Evolutionary conservation across 2,113 vertebrate species (phyloP), one percentile per base, ranked within the genome.

Genomic region (Hippocampus comes): DNA sequence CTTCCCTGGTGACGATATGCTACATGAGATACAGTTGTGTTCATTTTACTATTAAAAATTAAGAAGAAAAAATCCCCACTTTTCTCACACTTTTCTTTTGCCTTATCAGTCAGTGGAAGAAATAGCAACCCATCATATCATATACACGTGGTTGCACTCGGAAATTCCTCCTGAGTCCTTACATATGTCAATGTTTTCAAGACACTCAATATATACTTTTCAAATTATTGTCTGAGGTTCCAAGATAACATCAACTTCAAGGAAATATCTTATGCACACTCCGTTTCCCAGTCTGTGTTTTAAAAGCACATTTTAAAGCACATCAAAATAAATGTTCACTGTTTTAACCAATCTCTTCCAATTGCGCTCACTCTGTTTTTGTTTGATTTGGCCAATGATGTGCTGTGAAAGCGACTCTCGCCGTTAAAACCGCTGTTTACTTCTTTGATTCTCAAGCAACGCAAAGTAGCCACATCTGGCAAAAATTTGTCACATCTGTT

Each of bases 401-500:
- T 76, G 76, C 80, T 55, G 75, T 74, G 78, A 87, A 84, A 80
- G 74, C 55, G 65, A 79, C 76, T 85, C 84, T 82, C 76, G 82
- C 79, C 81, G 69, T 70, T 79, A 79, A 80, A 79, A 77, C 75
- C 84, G 84, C 57, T 75, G 80, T 77, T 82, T 78, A 88, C 88
- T 83, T 82, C 77, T 86, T 78, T 64, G 80, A 82, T 73, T 88
- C 82, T 77, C 61, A 55, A 80, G 84, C 78, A 78, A 70, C 83
- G 74, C 78, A 71, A 70, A 86, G 77, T 77, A 71, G 82, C 82
- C 77, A 84, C 86, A 90, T 90, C 89, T 89, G 89, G 87, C 80
- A 88, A 78, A 71, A 5, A 65, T 65, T 38, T 70, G 75, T 55
- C 78, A 86, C 87, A 90, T 90, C 86, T 90, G 89, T 78, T 89